These are phyloP conservation scores for Lysandra coridon DNA, from an alignment of 2,888 invertebrate species.

Conservation along the genomic window DNA sequence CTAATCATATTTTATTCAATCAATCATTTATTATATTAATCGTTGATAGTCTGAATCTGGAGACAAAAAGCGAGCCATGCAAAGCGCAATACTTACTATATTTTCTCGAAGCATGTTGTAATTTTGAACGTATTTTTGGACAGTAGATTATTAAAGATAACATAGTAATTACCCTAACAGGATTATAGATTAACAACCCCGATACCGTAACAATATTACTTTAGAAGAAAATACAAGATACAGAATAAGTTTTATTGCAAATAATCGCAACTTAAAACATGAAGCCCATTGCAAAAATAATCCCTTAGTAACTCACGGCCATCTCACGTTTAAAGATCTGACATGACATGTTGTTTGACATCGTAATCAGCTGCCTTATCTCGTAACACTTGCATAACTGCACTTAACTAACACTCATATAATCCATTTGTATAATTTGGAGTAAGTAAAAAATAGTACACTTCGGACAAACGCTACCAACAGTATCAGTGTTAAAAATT, in stretches of 20 bases:
- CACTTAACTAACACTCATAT: conserved; percentile 38
- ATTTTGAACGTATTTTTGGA: too few relatives aligned
- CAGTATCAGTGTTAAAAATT: not conserved
- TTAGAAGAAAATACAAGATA: too few relatives aligned
- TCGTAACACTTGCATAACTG: conserved; percentile 75
- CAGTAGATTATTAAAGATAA: too few relatives aligned
- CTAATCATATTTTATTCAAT: too few relatives aligned
- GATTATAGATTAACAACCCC: too few relatives aligned
- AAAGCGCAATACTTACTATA: too few relatives aligned
- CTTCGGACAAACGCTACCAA: not conserved
- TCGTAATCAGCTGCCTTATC: conserved; percentile 75
- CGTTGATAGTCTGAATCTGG: too few relatives aligned
- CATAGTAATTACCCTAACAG: too few relatives aligned
- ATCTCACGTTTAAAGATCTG: conserved; percentile 71
- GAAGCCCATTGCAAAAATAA: not conserved
- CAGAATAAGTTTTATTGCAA: not conserved
- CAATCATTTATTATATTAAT: too few relatives aligned
- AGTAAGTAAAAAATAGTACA: not conserved
- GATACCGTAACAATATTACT: too few relatives aligned
- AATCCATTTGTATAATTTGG: conserved; percentile 16
- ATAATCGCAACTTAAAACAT: not conserved
- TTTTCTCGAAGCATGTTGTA: too few relatives aligned
- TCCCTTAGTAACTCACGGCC: conserved; percentile 54
- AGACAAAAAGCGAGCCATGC: too few relatives aligned
- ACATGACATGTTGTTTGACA: conserved; percentile 75